phyloP scores from a whole-genome alignment of 2,797 vertebrate species.

The Chaenodraco wilsoni region DNA sequence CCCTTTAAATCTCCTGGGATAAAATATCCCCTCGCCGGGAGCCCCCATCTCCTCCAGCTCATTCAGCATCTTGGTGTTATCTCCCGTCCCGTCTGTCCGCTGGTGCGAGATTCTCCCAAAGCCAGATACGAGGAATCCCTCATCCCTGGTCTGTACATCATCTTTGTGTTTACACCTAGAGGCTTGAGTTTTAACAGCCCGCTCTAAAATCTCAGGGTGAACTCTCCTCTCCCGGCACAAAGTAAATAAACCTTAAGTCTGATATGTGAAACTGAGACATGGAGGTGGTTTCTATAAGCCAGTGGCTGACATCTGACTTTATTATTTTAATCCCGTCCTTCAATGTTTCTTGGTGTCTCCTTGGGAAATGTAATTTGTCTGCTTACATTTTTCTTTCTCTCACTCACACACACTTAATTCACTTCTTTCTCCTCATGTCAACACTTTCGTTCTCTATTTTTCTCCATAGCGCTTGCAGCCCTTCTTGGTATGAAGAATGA shows the following conservation, averaged over 20 bases:
- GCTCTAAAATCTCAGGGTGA: slow-evolving; percentile 19
- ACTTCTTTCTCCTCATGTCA: too few relatives aligned
- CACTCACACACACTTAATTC: slow-evolving; percentile 18
- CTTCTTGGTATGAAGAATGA: background rate
- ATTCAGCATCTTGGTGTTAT: slow-evolving; percentile 52
- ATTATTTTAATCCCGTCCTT: slow-evolving; percentile 34
- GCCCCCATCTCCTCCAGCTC: slow-evolving; percentile 37
- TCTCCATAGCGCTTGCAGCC: slow-evolving; percentile 9
- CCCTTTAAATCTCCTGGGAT: slow-evolving; percentile 51
- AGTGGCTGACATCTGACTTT: slow-evolving; percentile 27
- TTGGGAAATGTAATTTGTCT: slow-evolving; percentile 28
- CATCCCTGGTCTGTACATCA: slow-evolving; percentile 42
- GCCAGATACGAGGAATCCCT: slow-evolving; percentile 56
- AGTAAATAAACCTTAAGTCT: slow-evolving; percentile 30
- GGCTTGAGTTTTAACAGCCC: slow-evolving; percentile 17
- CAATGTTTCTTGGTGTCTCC: slow-evolving; percentile 36
- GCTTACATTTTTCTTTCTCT: slow-evolving; percentile 21
- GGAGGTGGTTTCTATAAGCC: slow-evolving; percentile 26
- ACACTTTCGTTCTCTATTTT: slow-evolving; percentile 22
- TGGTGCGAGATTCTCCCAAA: slow-evolving; percentile 35
- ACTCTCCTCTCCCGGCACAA: slow-evolving; percentile 16
- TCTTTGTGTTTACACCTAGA: slow-evolving; percentile 45
- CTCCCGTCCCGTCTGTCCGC: slow-evolving; percentile 53
- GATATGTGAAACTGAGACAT: slow-evolving; percentile 33
- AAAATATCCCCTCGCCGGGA: slow-evolving; percentile 26